These are phyloP conservation scores for Struthio camelus DNA, from an alignment of 2,113 vertebrate species.

Conservation along the genomic window DNA sequence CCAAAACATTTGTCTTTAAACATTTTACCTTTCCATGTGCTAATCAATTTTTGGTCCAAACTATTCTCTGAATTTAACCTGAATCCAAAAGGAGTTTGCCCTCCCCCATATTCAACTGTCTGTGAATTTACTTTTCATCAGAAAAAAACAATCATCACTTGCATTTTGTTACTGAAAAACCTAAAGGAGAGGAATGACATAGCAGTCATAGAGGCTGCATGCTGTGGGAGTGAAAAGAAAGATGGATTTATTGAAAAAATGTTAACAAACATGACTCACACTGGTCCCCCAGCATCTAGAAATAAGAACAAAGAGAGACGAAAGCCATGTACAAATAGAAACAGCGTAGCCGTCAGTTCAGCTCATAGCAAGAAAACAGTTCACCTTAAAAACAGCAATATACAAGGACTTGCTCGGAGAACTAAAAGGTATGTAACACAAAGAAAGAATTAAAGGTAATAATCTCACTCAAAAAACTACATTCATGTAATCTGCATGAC, in stretches of 20 bases:
- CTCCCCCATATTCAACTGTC: neutral
- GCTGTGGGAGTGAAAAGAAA: neutral
- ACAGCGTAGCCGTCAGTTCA: neutral
- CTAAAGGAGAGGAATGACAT: neutral
- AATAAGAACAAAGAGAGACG: neutral
- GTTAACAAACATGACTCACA: neutral
- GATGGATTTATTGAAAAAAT: neutral
- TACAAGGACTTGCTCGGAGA: neutral
- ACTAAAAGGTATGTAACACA: neutral
- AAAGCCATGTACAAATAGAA: neutral
- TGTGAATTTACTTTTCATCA: neutral
- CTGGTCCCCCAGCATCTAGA: neutral
- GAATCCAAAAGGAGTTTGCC: neutral
- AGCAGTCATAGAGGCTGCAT: neutral
- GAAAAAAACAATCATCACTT: neutral
- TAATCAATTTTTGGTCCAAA: neutral
- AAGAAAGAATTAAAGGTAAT: neutral
- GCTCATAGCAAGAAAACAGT: neutral
- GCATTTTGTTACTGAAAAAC: neutral
- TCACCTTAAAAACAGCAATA: neutral
- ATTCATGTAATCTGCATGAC: neutral
- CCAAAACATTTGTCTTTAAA: neutral
- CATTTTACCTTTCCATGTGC: neutral
- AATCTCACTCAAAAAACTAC: neutral
- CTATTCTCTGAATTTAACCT: neutral